Conservation (phyloP, 2,888 invertebrate species). For the Pachymerium ferrugineum region DNA sequence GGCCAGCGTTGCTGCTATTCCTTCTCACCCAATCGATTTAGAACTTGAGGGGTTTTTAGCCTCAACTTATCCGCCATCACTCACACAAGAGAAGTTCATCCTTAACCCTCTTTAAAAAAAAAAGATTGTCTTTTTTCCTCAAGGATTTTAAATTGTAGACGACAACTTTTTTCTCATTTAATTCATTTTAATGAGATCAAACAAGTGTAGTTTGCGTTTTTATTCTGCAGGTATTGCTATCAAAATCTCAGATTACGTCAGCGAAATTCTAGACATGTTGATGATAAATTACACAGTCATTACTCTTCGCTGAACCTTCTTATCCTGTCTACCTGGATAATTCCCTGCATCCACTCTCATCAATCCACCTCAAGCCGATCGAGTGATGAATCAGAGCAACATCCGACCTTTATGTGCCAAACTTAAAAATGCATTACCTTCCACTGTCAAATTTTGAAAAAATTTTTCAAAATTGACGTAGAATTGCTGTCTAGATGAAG, state of each 20-base stretch:
- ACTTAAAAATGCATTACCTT: no score
- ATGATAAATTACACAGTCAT: constrained; percentile 22
- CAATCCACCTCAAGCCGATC: constrained; percentile 23
- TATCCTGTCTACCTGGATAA: constrained; percentile 18
- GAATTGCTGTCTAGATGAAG: no score
- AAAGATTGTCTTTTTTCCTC: neutral
- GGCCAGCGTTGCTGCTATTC: neutral
- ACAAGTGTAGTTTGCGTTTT: no score
- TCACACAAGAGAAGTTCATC: neutral
- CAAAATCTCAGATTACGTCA: neutral
- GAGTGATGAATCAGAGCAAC: neutral
- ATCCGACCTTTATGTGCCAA: neutral
- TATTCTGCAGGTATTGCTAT: no score
- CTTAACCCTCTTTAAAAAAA: neutral
- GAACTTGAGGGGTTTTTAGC: constrained; percentile 3
- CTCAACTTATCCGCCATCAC: neutral
- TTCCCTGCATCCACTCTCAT: neutral
- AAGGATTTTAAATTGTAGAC: neutral
- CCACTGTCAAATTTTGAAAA: no score
- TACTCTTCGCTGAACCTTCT: constrained; percentile 13
- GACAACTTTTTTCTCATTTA: neutral
- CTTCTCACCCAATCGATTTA: neutral
- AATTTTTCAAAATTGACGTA: no score
- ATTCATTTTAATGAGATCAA: no score
- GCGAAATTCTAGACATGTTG: neutral